Percentiles rank a stretch among this genome's conserved stretches.
These are phyloP conservation scores for Cephonodes hylas DNA, from an alignment of 2,888 invertebrate genomes.

Conservation along the genomic window DNA sequence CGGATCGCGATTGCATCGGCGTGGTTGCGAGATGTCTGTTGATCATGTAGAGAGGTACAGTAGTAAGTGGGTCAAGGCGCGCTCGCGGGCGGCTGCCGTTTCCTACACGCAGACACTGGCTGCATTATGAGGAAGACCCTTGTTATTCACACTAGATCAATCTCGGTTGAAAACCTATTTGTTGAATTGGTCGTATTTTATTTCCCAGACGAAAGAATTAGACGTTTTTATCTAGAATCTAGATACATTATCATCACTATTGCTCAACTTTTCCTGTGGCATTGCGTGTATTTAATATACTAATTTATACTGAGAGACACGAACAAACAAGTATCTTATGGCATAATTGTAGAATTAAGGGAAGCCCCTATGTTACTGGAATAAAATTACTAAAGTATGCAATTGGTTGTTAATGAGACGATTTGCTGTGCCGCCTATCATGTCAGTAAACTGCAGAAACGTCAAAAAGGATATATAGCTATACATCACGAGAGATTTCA, in stretches of 20 bases:
- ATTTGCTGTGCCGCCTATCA: not conserved
- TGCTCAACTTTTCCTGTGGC: too few relatives aligned
- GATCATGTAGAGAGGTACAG: slow-evolving; percentile 35
- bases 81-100: slow-evolving; percentile 57
- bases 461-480: not conserved
- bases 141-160: slow-evolving; percentile 50
- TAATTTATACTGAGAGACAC: too few relatives aligned
- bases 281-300: too few relatives aligned
- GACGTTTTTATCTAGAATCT: not conserved
- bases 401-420: not conserved
- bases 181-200: slow-evolving; percentile 26
- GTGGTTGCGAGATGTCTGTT: slow-evolving; percentile 47
- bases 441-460: not conserved
- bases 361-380: not conserved
- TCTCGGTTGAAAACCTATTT: slow-evolving; percentile 37
- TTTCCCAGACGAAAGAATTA: slow-evolving; percentile 9
- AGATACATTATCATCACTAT: too few relatives aligned
- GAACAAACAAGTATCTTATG: not conserved
- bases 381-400: not conserved
- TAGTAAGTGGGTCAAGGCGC: slow-evolving; percentile 73
- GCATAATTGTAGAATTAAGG: not conserved
- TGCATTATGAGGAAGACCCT: slow-evolving; percentile 64
- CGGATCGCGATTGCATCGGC: slow-evolving; percentile 38
- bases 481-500: not conserved
- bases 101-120: slow-evolving; percentile 57